Evolutionary conservation across 2,113 vertebrate species (phyloP).

Genomic region (Sinocyclocheilus rhinocerous): DNA sequence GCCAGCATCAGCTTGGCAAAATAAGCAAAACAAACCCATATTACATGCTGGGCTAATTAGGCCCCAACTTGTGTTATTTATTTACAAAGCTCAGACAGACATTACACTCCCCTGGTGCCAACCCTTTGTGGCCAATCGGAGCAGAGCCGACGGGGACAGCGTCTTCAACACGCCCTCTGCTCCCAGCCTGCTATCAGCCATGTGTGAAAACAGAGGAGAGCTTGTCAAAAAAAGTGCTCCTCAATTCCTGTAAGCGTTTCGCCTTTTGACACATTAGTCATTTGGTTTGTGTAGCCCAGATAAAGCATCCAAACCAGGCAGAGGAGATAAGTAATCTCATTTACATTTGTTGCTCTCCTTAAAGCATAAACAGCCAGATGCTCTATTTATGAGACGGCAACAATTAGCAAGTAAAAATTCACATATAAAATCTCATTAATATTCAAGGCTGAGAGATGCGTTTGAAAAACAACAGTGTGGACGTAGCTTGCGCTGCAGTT

Average conservation of each 20-base stretch:
- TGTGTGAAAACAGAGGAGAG: constrained; percentile 47
- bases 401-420: constrained; percentile 55
- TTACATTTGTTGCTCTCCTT: constrained; percentile 53
- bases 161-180: constrained; percentile 16
- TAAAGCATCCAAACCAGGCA: constrained; percentile 49
- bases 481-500: not conserved
- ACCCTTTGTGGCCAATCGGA: constrained; percentile 40
- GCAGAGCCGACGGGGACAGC: not conserved
- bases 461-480: constrained; percentile 23
- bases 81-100: constrained; percentile 45
- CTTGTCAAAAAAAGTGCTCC: constrained; percentile 7
- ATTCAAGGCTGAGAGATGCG: constrained; percentile 27
- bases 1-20: constrained; percentile 47
- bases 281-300: constrained; percentile 45
- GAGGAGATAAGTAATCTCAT: constrained; percentile 49
- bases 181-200: constrained; percentile 31
- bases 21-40: constrained; percentile 47
- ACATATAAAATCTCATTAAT: constrained; percentile 46
- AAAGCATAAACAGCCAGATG: constrained; percentile 57
- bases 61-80: constrained; percentile 50
- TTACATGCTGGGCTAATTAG: constrained; percentile 57
- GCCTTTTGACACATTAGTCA: constrained; percentile 44
- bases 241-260: constrained; percentile 22
- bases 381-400: constrained; percentile 51
- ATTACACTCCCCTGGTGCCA: constrained; percentile 31